Base-by-base conservation (phyloP, 2,888 invertebrate genomes). In the Aproaerema taeniolella region DNA sequence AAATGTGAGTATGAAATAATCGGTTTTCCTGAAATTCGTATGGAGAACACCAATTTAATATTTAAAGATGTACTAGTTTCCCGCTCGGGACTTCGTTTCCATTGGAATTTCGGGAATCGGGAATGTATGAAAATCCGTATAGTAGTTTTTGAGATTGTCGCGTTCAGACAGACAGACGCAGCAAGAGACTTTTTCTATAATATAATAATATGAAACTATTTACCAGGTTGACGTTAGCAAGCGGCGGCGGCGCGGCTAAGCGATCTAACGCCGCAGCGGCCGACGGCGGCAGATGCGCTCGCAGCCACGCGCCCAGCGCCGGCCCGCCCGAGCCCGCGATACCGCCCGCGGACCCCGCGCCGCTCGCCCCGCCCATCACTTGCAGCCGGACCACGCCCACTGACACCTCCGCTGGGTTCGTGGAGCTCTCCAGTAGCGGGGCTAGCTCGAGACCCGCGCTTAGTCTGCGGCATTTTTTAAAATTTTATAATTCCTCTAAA, bases 361-460 rank as follows among this genome's bases (percentile, higher is more conserved):
- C 38, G 26, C 35, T 59, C 2, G 58, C 59, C 0, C 66, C 62
- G 25, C 76, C 71, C 63, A 80, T 76, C 35, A 83, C 83, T 35
- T 64, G 63, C 38, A 82, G 64, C 1, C 79, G 73, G 13, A 58
- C 74, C 28, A 49, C 48, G 46, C 56, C 58, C 30, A 81, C 85
- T 0, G 74, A 75, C 1, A 48, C 47, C 37, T 79, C 82, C 0
- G 74, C 58, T 0, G 59, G 36, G 43, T 52, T 67, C 51, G 41
- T 55, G 0, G 67, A 50, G 4, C 55, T 50, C 44, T 79, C 81
- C 55, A 67, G 57, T 0, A 69, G 50, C 0, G 58, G 45, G 37
- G 78, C 76, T 1, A 83, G 61, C 6, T 85, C 83, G 1, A 70
- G 51, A n/a, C 67, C 70, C 1, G 78, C 78, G 53, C 83, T 81